phyloP scores from a whole-genome alignment of 2,113 vertebrate species.

The Atrichornis clamosus region DNA sequence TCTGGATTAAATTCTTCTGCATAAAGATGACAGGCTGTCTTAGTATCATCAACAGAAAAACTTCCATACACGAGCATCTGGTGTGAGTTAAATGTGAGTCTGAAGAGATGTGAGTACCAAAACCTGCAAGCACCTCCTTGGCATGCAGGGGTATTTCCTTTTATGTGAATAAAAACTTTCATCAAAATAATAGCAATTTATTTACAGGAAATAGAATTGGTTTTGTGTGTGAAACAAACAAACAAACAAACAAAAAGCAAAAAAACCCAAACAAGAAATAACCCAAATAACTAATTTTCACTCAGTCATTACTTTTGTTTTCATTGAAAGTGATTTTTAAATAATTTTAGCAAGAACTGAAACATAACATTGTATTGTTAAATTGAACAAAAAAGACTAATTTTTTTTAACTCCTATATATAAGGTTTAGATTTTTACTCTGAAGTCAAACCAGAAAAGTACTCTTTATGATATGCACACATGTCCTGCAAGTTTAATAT shows the following conservation, averaged over 20 bases:
- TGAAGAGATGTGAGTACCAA: not conserved
- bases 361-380: not conserved
- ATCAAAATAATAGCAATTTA: not conserved
- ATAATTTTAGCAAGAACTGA: not conserved
- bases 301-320: not conserved
- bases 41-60: not conserved
- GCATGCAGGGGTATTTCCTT: not conserved
- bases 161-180: not conserved
- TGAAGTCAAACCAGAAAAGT: not conserved
- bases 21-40: not conserved
- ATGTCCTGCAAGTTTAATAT: not conserved
- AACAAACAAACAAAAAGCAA: not conserved
- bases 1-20: not conserved
- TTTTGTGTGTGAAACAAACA: not conserved
- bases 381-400: accelerated
- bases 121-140: not conserved
- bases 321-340: not conserved
- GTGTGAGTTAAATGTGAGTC: not conserved
- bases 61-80: not conserved
- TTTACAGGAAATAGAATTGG: not conserved
- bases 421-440: not conserved
- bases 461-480: not conserved
- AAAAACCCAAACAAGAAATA: too few species aligned
- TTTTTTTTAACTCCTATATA: not conserved
- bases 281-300: not conserved